phyloP scores from a whole-genome alignment of 2,113 vertebrate species.

The Conger conger region DNA sequence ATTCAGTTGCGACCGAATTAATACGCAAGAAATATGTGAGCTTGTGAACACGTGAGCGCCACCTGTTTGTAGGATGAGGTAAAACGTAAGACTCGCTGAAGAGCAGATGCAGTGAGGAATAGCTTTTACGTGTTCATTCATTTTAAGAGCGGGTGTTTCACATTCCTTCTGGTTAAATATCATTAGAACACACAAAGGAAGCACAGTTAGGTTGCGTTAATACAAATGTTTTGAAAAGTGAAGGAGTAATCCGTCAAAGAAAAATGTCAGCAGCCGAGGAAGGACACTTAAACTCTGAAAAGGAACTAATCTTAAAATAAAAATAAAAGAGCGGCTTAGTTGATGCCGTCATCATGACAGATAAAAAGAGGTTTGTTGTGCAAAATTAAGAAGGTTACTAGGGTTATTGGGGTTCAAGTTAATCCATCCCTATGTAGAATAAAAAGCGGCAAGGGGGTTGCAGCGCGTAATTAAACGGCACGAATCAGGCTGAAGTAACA shows the following conservation, averaged over 20 bases:
- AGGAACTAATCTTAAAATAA: neutral
- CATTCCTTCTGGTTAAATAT: neutral
- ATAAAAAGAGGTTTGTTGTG: neutral
- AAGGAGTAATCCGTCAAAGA: neutral
- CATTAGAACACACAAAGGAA: neutral
- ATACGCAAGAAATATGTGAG: neutral
- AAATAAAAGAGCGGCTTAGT: neutral
- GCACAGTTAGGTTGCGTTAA: neutral
- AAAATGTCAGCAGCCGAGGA: neutral
- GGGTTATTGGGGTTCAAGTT: neutral
- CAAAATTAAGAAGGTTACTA: neutral
- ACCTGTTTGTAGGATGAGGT: constrained; percentile 11
- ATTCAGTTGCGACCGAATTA: neutral
- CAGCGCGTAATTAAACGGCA: neutral
- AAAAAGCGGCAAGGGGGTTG: neutral
- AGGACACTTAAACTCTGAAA: neutral
- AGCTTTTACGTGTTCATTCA: neutral
- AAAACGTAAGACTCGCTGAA: neutral
- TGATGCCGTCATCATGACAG: neutral
- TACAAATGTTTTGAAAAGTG: neutral
- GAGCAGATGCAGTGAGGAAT: neutral
- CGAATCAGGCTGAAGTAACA: neutral
- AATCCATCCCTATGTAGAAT: neutral
- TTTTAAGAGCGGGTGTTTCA: neutral
- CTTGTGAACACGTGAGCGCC: neutral